Percentiles rank a stretch among this genome's conserved stretches.
phyloP scores from a whole-genome alignment of 2,113 vertebrate genomes.

The Rhinogobius similis region DNA sequence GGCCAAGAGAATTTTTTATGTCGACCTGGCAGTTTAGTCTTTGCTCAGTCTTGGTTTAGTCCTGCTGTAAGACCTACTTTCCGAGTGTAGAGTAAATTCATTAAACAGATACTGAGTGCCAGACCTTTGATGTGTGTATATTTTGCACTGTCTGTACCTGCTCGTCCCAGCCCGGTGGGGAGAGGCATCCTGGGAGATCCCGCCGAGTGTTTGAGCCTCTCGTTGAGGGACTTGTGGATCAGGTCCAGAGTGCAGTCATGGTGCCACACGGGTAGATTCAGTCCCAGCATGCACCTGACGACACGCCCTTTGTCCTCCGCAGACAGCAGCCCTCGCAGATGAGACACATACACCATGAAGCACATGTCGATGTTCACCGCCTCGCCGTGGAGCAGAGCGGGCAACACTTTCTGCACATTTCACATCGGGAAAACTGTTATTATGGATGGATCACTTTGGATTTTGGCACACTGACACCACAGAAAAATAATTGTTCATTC shows the following conservation, averaged over 20 bases:
- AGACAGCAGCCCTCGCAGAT: slow-evolving; percentile 59
- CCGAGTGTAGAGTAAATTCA: too few relatives aligned
- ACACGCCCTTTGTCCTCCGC: slow-evolving; percentile 64
- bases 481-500: too few relatives aligned
- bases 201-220: slow-evolving; percentile 71
- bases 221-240: slow-evolving; percentile 68
- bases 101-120: too few relatives aligned
- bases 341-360: slow-evolving; percentile 76
- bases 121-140: not conserved
- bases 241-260: slow-evolving; percentile 68
- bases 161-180: slow-evolving; percentile 71
- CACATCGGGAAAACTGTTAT: not conserved
- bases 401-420: slow-evolving; percentile 70
- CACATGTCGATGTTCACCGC: slow-evolving; percentile 80
- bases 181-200: slow-evolving; percentile 77
- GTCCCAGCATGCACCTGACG: slow-evolving; percentile 74
- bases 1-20: too few relatives aligned
- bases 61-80: too few relatives aligned
- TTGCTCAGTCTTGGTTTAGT: too few relatives aligned
- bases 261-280: slow-evolving; percentile 80
- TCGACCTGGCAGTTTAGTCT: too few relatives aligned
- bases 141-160: slow-evolving; percentile 58
- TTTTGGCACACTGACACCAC: too few relatives aligned
- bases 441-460: too few relatives aligned
- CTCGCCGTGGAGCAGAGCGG: slow-evolving; percentile 76